Conservation (phyloP, 2,888 invertebrate species). For the Anarsia innoxiella region DNA sequence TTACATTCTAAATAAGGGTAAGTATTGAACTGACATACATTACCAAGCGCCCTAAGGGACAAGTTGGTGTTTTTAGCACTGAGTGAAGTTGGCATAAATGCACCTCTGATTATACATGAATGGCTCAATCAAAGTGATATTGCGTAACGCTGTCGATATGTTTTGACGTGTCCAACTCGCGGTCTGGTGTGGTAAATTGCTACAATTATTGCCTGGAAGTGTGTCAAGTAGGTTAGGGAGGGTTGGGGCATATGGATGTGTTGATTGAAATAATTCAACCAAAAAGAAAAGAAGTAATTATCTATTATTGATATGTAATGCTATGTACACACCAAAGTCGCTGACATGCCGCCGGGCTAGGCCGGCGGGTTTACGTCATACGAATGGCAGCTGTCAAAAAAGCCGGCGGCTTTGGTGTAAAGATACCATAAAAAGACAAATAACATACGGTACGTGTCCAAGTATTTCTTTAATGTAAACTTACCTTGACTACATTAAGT, state of each 20-base stretch:
- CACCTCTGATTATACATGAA: constrained; percentile 52
- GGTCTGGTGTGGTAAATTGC: constrained; percentile 50
- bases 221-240: constrained; percentile 57
- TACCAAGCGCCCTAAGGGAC: constrained; percentile 36
- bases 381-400: too few species aligned
- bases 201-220: constrained; percentile 64
- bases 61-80: constrained; percentile 28
- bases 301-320: too few species aligned
- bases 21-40: constrained; percentile 11
- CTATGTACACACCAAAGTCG: too few species aligned
- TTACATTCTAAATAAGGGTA: constrained; percentile 11
- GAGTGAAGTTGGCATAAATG: constrained; percentile 49
- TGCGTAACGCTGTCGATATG: constrained; percentile 61
- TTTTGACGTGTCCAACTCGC: constrained; percentile 59
- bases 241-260: constrained; percentile 22
- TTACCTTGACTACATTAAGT: too few species aligned
- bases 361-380: too few species aligned
- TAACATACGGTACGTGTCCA: too few species aligned
- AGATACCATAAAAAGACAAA: too few species aligned
- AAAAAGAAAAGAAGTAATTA: too few species aligned
- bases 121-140: constrained; percentile 57
- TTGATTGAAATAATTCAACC: too few species aligned
- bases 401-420: too few species aligned
- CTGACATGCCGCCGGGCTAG: too few species aligned
- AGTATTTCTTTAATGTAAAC: too few species aligned